These are phyloP conservation scores for Gambusia affinis DNA, from an alignment of 2,113 vertebrate species.

Conservation along the genomic window DNA sequence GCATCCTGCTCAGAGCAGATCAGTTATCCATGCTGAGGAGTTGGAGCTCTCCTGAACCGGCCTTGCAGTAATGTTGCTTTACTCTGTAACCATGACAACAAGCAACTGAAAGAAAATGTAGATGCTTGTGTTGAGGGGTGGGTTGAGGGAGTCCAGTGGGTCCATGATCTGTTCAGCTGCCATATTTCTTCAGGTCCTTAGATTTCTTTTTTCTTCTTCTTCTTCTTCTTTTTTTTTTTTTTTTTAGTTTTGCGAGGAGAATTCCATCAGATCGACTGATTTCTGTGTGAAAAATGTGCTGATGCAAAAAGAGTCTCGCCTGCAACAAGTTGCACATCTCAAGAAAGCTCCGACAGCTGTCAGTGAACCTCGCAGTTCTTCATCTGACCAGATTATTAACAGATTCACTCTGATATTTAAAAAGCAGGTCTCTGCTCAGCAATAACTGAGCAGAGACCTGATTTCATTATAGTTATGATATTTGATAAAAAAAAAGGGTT, in stretches of 20 bases:
- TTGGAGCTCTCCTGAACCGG: slow-evolving; percentile 67
- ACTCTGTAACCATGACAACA: slow-evolving; percentile 79
- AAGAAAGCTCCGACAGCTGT: neutral
- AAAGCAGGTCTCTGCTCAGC: neutral
- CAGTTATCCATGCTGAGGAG: slow-evolving; percentile 54
- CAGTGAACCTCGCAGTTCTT: slow-evolving; percentile 5
- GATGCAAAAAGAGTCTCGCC: neutral
- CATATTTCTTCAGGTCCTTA: slow-evolving; percentile 53
- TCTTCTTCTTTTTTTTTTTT: too few species aligned
- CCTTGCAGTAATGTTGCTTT: slow-evolving; percentile 75
- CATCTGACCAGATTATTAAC: slow-evolving; percentile 29
- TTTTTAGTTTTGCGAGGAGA: neutral
- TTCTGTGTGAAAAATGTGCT: slow-evolving; percentile 3
- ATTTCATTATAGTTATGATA: slow-evolving; percentile 11
- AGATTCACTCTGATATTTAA: neutral
- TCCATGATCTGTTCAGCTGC: slow-evolving; percentile 67
- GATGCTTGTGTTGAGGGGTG: slow-evolving; percentile 51
- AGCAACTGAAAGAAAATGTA: slow-evolving; percentile 70
- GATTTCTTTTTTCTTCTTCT: slow-evolving; percentile 9
- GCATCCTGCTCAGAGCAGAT: slow-evolving; percentile 52
- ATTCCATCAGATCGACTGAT: neutral
- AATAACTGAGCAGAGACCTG: slow-evolving; percentile 7
- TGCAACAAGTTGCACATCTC: slow-evolving; percentile 44
- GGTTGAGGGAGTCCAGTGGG: slow-evolving; percentile 56
- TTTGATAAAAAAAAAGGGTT: neutral